These are phyloP conservation scores for Scyliorhinus canicula DNA, from an alignment of 2,797 vertebrate species.

Conservation along the genomic window DNA sequence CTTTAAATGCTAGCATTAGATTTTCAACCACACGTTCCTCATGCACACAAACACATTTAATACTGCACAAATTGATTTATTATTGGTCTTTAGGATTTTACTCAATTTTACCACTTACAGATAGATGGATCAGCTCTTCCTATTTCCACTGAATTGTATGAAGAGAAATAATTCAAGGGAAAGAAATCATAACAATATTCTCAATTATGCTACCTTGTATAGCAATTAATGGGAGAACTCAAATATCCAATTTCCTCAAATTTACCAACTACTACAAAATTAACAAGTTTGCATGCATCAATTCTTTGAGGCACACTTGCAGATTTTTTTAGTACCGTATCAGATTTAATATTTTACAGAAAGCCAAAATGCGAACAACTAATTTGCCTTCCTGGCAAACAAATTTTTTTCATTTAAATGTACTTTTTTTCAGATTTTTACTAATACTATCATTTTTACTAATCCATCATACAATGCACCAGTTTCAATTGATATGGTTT, in stretches of 20 bases:
- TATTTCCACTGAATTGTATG: conserved; percentile 11
- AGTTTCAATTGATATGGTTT: not conserved
- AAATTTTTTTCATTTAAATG: not conserved
- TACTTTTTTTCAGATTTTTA: not conserved
- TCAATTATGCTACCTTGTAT: not conserved
- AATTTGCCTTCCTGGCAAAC: not conserved
- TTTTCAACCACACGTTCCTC: not conserved
- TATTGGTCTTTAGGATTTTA: not conserved
- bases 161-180: conserved; percentile 1
- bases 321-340: not conserved
- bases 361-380: not conserved
- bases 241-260: not conserved
- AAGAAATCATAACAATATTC: not conserved
- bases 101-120: conserved; percentile 22
- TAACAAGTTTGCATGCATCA: not conserved
- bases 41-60: not conserved
- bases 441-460: not conserved
- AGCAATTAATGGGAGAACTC: not conserved
- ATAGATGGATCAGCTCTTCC: not conserved
- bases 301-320: not conserved
- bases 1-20: not conserved
- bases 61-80: not conserved
- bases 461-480: not conserved
- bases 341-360: not conserved
- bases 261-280: not conserved